These are phyloP conservation scores for Episyrphus balteatus DNA, from an alignment of 1,140 invertebrate genomes.

Conservation along the genomic window DNA sequence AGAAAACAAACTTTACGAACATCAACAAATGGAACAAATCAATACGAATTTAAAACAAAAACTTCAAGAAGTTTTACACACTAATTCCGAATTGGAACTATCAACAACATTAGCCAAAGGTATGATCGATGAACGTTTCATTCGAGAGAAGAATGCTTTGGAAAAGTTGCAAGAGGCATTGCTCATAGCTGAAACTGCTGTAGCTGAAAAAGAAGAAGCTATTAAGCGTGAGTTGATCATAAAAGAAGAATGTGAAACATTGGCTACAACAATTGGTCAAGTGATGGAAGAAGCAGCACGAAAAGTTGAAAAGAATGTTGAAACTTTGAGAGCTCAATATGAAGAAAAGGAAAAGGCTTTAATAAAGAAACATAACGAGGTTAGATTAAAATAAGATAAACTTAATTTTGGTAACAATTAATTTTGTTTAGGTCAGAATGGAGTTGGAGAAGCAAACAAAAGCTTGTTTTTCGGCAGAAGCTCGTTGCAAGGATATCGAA, in stretches of 20 bases:
- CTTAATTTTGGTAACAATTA: conserved; percentile 33
- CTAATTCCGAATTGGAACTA: conserved; percentile 15
- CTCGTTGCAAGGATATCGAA: conserved; percentile 14
- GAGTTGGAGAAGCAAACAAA: conserved; percentile 18
- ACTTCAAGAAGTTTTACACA: background rate
- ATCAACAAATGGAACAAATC: background rate
- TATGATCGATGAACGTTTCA: conserved; percentile 7
- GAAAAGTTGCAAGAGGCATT: conserved; percentile 39
- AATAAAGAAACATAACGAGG: conserved; percentile 17
- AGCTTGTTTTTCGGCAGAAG: conserved; percentile 16
- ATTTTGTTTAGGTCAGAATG: conserved; percentile 21
- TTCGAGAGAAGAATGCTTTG: conserved; percentile 14
- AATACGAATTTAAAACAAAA: conserved; percentile 1
- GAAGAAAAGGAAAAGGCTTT: conserved; percentile 40
- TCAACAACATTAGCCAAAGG: conserved; percentile 12
- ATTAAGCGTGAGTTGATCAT: conserved; percentile 20
- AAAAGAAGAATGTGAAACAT: conserved; percentile 19
- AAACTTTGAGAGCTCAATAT: conserved; percentile 46
- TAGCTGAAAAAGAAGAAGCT: conserved; percentile 38
- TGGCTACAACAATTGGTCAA: conserved; percentile 21
- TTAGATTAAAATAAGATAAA: background rate
- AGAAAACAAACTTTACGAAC: background rate
- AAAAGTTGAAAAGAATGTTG: conserved; percentile 47
- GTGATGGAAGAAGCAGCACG: conserved; percentile 49
- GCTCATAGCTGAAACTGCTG: conserved; percentile 39